phyloP scores from a whole-genome alignment of 2,113 vertebrate genomes.

The Anoura caudifer region DNA sequence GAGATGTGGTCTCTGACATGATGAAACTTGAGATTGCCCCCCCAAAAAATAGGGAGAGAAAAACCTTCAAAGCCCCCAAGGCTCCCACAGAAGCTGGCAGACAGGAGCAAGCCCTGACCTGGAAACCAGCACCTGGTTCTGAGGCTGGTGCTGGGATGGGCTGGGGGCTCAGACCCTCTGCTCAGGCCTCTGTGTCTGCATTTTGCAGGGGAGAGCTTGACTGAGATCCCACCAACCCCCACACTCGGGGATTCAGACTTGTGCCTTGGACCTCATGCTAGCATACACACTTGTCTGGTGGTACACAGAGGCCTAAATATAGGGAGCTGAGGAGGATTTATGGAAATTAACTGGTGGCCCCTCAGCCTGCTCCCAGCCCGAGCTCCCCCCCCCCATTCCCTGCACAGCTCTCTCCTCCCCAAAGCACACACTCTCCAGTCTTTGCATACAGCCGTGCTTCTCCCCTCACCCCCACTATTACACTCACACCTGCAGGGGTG shows the following conservation, averaged over 20 bases:
- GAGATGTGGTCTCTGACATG: background rate
- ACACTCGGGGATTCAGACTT: background rate
- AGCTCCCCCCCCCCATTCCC: background rate
- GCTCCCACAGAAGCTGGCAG: background rate
- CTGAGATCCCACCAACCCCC: background rate
- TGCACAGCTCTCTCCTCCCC: background rate
- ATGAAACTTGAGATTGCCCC: background rate
- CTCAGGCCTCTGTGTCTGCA: background rate
- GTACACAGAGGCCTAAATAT: background rate
- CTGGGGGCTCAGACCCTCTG: fast-evolving
- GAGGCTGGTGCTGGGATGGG: background rate
- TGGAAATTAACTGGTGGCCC: background rate
- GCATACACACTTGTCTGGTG: background rate
- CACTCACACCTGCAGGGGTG: constrained; percentile 58
- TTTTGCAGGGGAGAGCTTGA: background rate
- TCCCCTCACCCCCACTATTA: background rate
- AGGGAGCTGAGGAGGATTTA: background rate
- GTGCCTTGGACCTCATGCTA: background rate
- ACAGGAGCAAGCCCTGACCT: background rate
- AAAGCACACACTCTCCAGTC: background rate
- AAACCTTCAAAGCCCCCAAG: background rate
- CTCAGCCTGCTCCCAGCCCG: background rate
- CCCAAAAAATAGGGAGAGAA: background rate
- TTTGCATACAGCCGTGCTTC: background rate
- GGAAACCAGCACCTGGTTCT: background rate